phyloP scores from a whole-genome alignment of 2,113 vertebrate species.

The Otus sunia region DNA sequence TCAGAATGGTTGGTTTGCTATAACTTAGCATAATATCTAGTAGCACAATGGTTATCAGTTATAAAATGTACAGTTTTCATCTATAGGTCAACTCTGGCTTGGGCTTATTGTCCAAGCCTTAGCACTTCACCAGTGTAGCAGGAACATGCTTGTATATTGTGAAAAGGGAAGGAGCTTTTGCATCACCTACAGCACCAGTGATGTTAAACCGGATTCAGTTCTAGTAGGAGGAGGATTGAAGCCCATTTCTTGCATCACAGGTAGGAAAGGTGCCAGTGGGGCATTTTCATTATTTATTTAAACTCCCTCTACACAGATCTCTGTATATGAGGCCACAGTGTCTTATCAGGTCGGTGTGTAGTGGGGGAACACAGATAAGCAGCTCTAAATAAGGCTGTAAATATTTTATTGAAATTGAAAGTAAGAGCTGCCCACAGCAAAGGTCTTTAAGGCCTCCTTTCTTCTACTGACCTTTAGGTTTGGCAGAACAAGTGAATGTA shows the following conservation, averaged over 20 bases:
- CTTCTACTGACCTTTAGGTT: too few species aligned
- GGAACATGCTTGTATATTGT: fast-evolving
- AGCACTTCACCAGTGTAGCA: fast-evolving
- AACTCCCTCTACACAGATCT: neutral
- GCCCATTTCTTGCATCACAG: fast-evolving
- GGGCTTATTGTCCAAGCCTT: too few species aligned
- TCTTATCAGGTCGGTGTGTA: neutral
- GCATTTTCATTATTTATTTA: neutral
- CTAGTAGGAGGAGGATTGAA: neutral
- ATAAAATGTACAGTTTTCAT: too few species aligned
- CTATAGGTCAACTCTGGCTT: too few species aligned
- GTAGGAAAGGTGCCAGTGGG: too few species aligned
- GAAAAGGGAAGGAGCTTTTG: neutral
- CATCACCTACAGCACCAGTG: neutral
- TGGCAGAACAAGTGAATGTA: neutral
- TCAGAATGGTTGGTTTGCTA: too few species aligned
- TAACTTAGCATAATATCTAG: too few species aligned
- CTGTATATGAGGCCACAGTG: neutral
- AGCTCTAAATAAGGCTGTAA: neutral
- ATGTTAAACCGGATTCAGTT: fast-evolving
- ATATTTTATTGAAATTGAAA: neutral
- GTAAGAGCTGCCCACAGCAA: neutral
- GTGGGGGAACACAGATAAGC: fast-evolving
- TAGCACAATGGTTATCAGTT: too few species aligned
- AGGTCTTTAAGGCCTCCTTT: neutral